Percentiles rank a stretch among this genome's conserved stretches.
phyloP scores from a whole-genome alignment of 2,797 vertebrate species.

The Pempheris klunzingeri region DNA sequence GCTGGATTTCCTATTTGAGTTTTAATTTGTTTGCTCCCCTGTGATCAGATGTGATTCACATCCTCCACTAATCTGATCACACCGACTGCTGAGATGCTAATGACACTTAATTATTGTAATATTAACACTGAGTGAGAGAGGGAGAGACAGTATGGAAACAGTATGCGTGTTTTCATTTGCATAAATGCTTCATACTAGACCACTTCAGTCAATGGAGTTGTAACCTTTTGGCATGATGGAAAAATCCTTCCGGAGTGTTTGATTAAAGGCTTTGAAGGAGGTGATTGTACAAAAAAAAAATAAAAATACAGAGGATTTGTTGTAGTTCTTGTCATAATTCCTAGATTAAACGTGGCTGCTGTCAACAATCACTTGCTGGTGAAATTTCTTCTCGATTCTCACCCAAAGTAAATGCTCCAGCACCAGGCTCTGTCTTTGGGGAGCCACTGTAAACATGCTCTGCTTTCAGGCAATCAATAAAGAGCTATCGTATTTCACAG shows the following conservation, averaged over 20 bases:
- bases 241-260: constrained; percentile 12
- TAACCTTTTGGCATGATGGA: background rate
- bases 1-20: background rate
- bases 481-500: constrained; percentile 62
- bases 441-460: constrained; percentile 52
- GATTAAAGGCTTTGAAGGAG: constrained; percentile 17
- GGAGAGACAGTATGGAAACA: constrained; percentile 7
- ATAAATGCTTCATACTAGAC: constrained; percentile 9
- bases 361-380: constrained; percentile 25
- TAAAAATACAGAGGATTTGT: constrained; percentile 1
- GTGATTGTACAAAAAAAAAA: constrained; percentile 1
- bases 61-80: constrained; percentile 28
- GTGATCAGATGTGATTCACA: constrained; percentile 2
- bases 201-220: background rate
- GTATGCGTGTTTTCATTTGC: constrained; percentile 16
- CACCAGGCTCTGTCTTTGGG: constrained; percentile 27
- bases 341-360: constrained; percentile 14
- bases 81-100: constrained; percentile 16
- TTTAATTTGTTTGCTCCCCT: background rate
- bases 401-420: constrained; percentile 35
- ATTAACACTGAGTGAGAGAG: constrained; percentile 5
- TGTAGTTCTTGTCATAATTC: constrained; percentile 1
- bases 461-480: constrained; percentile 70
- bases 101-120: constrained; percentile 40
- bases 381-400: constrained; percentile 35